Percentiles rank a stretch among this genome's conserved stretches.
These are phyloP conservation scores for Habroteleia sp. DNA, from an alignment of 2,888 invertebrate genomes.

Conservation along the genomic window DNA sequence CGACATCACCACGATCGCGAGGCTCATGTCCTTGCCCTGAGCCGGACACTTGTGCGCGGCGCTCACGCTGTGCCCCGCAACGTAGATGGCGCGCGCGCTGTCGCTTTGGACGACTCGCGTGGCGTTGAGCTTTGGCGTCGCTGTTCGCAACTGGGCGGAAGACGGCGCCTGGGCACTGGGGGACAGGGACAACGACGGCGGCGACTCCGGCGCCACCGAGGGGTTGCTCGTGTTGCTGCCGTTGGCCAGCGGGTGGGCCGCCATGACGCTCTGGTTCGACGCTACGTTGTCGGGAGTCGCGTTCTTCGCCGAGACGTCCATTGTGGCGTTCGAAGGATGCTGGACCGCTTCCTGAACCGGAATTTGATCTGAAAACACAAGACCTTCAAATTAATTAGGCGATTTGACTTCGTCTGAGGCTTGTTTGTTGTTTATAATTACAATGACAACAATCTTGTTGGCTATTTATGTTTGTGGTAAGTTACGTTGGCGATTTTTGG, in stretches of 20 bases:
- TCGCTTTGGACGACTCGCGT: constrained; percentile 82
- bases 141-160: constrained; percentile 28
- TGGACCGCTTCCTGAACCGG: constrained; percentile 12
- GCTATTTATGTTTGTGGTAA: no score
- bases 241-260: constrained; percentile 3
- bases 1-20: constrained; percentile 85
- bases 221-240: constrained; percentile 54
- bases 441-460: no score
- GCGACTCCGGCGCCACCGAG: constrained; percentile 55
- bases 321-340: constrained; percentile 62
- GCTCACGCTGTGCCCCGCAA: constrained; percentile 73
- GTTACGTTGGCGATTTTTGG: no score
- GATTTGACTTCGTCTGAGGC: no score
- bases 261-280: constrained; percentile 50
- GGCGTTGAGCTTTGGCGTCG: constrained; percentile 19
- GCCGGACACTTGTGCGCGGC: constrained; percentile 75
- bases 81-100: constrained; percentile 75
- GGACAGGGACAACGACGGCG: constrained; percentile 51
- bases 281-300: constrained; percentile 58
- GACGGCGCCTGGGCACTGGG: constrained; percentile 64
- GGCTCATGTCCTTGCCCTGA: constrained; percentile 76
- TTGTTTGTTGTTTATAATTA: no score
- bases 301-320: constrained; percentile 66
- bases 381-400: no score
- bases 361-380: constrained; percentile 16